These are phyloP conservation scores for Chinchilla lanigera DNA, from an alignment of 2,113 vertebrate species.

Conservation along the genomic window DNA sequence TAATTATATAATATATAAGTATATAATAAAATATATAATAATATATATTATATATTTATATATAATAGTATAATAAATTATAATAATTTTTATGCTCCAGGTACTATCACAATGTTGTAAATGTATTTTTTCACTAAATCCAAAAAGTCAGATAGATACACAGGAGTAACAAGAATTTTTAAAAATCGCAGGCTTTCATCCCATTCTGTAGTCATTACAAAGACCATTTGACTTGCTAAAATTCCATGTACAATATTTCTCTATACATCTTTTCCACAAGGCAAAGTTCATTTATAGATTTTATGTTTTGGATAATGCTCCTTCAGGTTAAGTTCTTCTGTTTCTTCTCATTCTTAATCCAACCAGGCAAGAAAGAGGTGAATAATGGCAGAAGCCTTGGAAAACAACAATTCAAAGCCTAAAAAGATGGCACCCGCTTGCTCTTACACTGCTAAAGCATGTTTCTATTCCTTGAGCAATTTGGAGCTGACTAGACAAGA, in stretches of 20 bases:
- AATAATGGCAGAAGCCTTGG: neutral
- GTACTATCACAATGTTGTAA: neutral
- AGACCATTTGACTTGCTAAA: neutral
- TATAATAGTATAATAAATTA: too few relatives aligned
- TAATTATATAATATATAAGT: too few relatives aligned
- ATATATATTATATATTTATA: too few relatives aligned
- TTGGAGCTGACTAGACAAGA: neutral
- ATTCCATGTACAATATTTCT: neutral
- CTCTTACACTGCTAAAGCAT: neutral
- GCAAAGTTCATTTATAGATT: neutral
- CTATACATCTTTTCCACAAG: neutral
- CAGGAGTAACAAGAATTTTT: neutral
- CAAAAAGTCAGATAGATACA: neutral
- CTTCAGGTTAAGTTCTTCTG: neutral
- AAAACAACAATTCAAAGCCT: neutral
- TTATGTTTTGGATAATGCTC: neutral
- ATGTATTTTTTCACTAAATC: conserved; percentile 38
- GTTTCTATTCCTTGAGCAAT: neutral
- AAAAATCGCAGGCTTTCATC: neutral
- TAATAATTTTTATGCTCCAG: neutral
- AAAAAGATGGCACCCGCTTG: too few relatives aligned
- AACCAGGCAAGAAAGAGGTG: neutral
- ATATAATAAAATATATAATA: too few relatives aligned
- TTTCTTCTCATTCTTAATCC: conserved; percentile 19
- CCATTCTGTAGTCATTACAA: neutral